Evolutionary conservation across 2,797 vertebrate species (phyloP).

Genomic region (Tapera naevia): DNA sequence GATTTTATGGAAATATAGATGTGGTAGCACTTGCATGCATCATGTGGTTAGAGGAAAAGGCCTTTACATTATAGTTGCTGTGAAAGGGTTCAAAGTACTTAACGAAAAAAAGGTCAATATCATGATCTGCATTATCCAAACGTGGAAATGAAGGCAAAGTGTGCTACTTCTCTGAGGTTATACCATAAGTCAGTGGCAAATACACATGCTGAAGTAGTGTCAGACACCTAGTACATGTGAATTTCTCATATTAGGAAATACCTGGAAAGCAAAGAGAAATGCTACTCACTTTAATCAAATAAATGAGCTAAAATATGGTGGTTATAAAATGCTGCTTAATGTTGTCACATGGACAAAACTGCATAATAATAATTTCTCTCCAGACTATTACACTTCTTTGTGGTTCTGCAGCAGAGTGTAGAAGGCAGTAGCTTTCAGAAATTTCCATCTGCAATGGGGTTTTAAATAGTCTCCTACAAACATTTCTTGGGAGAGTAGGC

Average conservation of each 20-base stretch:
- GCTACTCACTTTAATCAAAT: neutral
- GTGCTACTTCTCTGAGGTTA: neutral
- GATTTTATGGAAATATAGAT: neutral
- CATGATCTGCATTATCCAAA: neutral
- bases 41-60: neutral
- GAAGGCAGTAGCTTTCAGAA: neutral
- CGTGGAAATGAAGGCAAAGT: neutral
- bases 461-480: neutral
- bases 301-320: neutral
- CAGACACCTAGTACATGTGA: neutral
- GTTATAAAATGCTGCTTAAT: neutral
- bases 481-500: neutral
- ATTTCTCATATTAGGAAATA: neutral
- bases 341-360: neutral
- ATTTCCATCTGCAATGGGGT: neutral
- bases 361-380: neutral
- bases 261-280: neutral
- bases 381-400: neutral
- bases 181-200: neutral
- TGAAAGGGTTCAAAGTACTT: neutral
- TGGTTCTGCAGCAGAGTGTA: neutral
- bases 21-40: neutral
- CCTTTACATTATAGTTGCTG: neutral
- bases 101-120: neutral
- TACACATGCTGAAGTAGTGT: neutral